phyloP scores from a whole-genome alignment of 2,888 invertebrate species.

The Caenorhabditis wallacei region DNA sequence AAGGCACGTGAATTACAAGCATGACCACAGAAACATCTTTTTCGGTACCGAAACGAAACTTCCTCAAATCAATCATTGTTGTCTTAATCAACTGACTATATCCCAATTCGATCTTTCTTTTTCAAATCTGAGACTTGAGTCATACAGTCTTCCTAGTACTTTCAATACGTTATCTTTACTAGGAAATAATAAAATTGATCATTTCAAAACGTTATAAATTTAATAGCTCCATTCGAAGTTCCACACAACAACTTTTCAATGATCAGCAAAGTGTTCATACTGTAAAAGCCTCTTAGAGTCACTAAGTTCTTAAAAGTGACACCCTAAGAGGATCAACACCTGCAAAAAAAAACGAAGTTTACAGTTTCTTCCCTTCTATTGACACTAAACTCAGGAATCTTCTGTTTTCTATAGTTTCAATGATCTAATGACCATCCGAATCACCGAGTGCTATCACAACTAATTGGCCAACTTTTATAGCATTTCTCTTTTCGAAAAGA shows the following conservation, averaged over 20 bases:
- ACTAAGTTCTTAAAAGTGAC: constrained; percentile 3
- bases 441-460: constrained; percentile 20
- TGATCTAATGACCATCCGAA: constrained; percentile 28
- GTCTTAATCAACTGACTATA: too few species aligned
- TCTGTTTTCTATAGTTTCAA: background rate
- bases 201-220: too few species aligned
- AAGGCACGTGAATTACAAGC: too few species aligned
- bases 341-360: background rate
- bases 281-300: background rate
- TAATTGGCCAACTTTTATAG: constrained; percentile 42
- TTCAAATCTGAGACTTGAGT: too few species aligned
- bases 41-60: too few species aligned
- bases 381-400: constrained; percentile 1
- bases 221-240: background rate
- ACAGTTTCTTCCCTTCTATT: background rate
- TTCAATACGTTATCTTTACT: too few species aligned
- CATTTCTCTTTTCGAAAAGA: constrained; percentile 18
- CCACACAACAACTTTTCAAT: background rate
- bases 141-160: too few species aligned
- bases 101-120: too few species aligned
- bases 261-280: background rate
- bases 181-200: too few species aligned
- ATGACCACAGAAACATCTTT: too few species aligned
- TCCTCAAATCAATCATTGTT: too few species aligned
- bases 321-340: constrained; percentile 6